Conservation (phyloP, 2,113 vertebrate genomes). For the Todiramphus saurophagus region DNA sequence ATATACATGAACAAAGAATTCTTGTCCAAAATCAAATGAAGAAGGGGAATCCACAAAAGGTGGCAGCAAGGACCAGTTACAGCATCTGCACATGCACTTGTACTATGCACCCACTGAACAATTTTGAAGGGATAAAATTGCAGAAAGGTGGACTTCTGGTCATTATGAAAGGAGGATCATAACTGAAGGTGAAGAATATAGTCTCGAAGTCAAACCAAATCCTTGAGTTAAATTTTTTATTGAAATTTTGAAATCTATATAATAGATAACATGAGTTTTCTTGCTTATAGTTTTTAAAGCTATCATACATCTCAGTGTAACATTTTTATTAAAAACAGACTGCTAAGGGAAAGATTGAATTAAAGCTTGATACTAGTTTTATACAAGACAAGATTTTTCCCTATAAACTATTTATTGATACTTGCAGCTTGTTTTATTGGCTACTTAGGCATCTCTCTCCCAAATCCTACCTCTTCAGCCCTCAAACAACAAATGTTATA, state of each 20-base stretch:
- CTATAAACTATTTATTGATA: background rate
- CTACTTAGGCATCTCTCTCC: background rate
- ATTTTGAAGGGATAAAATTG: background rate
- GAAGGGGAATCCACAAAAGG: too few relatives aligned
- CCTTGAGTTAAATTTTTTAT: background rate
- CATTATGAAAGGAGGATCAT: background rate
- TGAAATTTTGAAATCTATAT: background rate
- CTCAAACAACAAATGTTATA: background rate
- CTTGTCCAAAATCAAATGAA: too few relatives aligned
- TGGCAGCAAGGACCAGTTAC: too few relatives aligned
- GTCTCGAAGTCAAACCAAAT: background rate
- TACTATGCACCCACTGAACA: background rate
- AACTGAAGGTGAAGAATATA: background rate
- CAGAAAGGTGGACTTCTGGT: background rate
- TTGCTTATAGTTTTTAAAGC: background rate
- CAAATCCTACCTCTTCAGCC: background rate
- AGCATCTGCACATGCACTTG: background rate
- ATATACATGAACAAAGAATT: too few relatives aligned
- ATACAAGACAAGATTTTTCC: background rate
- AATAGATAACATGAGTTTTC: background rate
- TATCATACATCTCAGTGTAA: background rate
- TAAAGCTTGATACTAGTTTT: background rate
- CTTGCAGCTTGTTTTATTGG: background rate
- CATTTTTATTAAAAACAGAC: background rate
- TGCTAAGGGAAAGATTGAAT: background rate